Evolutionary conservation across 92 coral and sea anemone species (phyloP).

Genomic region (Umimayanthus kanabou): DNA sequence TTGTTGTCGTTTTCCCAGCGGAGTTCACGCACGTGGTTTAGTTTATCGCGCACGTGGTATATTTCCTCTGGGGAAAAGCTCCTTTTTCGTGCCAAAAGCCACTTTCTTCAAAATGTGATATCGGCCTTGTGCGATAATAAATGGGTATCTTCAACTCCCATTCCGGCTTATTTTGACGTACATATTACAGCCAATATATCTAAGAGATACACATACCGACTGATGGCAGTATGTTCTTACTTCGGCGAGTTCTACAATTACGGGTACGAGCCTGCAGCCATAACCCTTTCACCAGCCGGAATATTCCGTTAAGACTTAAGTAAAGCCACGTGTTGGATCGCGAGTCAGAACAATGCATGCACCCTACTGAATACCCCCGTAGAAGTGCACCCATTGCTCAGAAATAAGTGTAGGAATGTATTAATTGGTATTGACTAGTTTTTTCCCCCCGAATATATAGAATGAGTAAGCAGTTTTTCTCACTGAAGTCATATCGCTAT

Average conservation of each 20-base stretch:
- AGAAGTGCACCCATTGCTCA: background rate
- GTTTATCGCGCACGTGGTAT: background rate
- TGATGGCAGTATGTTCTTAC: background rate
- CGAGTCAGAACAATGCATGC: background rate
- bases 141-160: constrained; percentile 10
- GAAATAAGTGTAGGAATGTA: background rate
- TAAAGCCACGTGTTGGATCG: constrained; percentile 4
- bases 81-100: constrained; percentile 6
- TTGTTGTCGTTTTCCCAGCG: background rate
- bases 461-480: constrained; percentile 2
- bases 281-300: background rate
- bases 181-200: background rate
- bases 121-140: background rate
- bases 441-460: background rate
- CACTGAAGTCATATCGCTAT: constrained; percentile 7
- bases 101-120: background rate
- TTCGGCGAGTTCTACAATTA: background rate
- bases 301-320: background rate
- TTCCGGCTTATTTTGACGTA: constrained; percentile 1
- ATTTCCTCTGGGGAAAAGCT: constrained; percentile 13
- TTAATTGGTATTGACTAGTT: background rate
- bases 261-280: background rate
- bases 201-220: background rate
- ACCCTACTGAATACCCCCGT: background rate
- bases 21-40: background rate